Conservation (phyloP, 2,113 vertebrate genomes). For the Ahaetulla prasina region DNA sequence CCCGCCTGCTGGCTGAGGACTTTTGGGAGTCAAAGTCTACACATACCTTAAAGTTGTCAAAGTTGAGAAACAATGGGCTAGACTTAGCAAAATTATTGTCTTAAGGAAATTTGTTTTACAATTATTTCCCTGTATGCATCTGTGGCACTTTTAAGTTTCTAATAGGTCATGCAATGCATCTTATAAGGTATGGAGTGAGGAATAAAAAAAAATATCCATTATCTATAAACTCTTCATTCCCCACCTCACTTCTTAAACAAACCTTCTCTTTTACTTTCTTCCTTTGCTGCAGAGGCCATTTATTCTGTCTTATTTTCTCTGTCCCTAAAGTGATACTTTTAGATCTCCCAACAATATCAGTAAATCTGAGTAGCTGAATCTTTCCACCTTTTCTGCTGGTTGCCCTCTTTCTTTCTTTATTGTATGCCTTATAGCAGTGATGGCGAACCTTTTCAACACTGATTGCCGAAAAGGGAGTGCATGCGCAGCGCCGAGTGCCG, state of each 20-base stretch:
- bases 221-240: neutral
- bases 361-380: neutral
- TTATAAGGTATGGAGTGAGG: neutral
- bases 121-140: neutral
- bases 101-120: neutral
- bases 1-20: neutral
- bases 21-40: neutral
- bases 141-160: neutral
- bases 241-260: neutral
- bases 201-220: neutral
- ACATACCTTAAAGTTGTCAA: neutral
- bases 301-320: neutral
- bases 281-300: neutral
- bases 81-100: neutral
- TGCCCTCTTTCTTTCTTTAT: neutral
- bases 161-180: neutral
- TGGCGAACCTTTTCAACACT: too few species aligned
- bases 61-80: neutral
- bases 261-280: neutral
- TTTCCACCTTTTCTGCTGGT: neutral
- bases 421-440: neutral
- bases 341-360: neutral
- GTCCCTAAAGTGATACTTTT: neutral
- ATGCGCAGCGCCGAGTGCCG: too few species aligned
- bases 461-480: too few species aligned